Percentiles rank a stretch among this genome's conserved stretches.
These are phyloP conservation scores for Ormyrus nitidulus DNA, from an alignment of 2,888 invertebrate species.

Conservation along the genomic window DNA sequence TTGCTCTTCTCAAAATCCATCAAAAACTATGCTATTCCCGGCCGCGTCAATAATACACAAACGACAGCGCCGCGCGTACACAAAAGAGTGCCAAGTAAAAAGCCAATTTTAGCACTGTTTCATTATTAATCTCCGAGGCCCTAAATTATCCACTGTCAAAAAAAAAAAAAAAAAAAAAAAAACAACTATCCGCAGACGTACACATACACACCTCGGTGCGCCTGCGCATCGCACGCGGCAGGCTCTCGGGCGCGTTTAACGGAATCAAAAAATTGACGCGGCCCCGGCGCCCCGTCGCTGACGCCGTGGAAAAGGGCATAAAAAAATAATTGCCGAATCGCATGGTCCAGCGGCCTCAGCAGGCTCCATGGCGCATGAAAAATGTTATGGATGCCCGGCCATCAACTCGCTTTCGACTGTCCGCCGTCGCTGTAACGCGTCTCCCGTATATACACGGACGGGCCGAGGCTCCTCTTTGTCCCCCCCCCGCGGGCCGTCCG, in stretches of 20 bases:
- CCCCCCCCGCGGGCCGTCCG: no score
- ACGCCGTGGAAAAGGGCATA: slow-evolving; percentile 29
- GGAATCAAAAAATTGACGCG: slow-evolving; percentile 55
- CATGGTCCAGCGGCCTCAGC: slow-evolving; percentile 36
- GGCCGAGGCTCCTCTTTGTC: slow-evolving; percentile 8
- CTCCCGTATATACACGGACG: not conserved
- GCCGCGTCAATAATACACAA: not conserved
- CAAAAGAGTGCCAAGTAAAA: not conserved
- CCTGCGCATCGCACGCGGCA: slow-evolving; percentile 14
- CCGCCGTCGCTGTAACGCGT: not conserved
- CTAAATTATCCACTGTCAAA: slow-evolving; percentile 25
- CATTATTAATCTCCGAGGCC: slow-evolving; percentile 3
- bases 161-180: not conserved
- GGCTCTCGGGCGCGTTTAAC: slow-evolving; percentile 49
- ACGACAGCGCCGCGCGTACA: not conserved
- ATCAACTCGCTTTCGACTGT: slow-evolving; percentile 42
- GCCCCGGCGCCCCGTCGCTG: slow-evolving; percentile 4
- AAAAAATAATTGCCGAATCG: slow-evolving; percentile 55
- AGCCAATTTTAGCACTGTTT: not conserved
- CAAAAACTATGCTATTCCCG: no score
- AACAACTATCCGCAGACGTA: not conserved
- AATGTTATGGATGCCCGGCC: slow-evolving; percentile 56
- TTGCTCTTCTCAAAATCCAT: no score
- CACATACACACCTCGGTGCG: not conserved
- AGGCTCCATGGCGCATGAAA: slow-evolving; percentile 56